Evolutionary conservation across 1,140 invertebrate genomes (phyloP).

Genomic region (Calephelis nemesis): DNA sequence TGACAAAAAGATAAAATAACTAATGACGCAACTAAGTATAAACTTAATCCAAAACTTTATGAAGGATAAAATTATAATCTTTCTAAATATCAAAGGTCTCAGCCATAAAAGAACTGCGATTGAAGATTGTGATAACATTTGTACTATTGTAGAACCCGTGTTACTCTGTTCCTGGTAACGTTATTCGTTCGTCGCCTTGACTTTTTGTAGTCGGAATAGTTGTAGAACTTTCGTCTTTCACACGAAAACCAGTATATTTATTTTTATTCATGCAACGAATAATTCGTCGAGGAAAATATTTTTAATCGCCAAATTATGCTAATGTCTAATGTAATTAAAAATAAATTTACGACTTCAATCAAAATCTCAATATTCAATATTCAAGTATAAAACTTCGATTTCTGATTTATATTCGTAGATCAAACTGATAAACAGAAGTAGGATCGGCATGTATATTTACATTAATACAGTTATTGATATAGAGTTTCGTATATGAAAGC

Average conservation of each 20-base stretch:
- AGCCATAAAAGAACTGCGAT: constrained; percentile 12
- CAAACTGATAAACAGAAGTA: constrained; percentile 6
- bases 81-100: neutral
- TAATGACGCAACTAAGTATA: neutral
- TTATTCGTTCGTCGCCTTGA: constrained; percentile 14
- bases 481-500: neutral
- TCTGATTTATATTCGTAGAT: constrained; percentile 16
- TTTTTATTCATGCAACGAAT: constrained; percentile 5
- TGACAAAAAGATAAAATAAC: neutral
- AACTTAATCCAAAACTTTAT: neutral
- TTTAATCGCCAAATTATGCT: constrained; percentile 10
- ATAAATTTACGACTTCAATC: constrained; percentile 10
- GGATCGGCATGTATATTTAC: neutral
- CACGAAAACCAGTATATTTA: constrained; percentile 17
- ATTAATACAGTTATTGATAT: constrained; percentile 12
- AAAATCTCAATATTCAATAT: constrained; percentile 1
- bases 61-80: neutral
- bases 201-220: constrained; percentile 17
- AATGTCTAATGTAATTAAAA: constrained; percentile 6
- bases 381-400: constrained; percentile 12
- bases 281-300: constrained; percentile 11
- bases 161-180: constrained; percentile 18
- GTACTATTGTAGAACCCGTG: constrained; percentile 15
- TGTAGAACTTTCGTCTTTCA: constrained; percentile 14
- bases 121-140: constrained; percentile 9